Conservation (phyloP, 2,113 vertebrate species). For the Lepidothrix coronata region DNA sequence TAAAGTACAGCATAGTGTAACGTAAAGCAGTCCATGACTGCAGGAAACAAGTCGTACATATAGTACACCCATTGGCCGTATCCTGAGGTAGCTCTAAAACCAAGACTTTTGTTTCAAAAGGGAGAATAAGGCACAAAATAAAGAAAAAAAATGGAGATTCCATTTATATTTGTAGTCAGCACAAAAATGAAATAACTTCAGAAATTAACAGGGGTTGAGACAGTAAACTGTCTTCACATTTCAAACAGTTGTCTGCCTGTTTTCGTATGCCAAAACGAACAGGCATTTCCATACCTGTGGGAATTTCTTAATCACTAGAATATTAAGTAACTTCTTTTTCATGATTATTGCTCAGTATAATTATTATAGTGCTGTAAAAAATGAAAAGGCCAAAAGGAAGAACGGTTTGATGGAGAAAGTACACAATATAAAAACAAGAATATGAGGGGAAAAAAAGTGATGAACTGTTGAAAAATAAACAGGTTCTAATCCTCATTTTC, state of each 20-base stretch:
- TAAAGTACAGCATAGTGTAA: background rate
- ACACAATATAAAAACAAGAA: background rate
- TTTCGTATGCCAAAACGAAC: background rate
- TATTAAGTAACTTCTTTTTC: background rate
- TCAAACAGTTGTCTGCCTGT: background rate
- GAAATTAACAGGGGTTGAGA: background rate
- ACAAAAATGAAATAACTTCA: background rate
- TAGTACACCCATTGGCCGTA: background rate
- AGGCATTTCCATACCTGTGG: background rate
- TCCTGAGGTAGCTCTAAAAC: background rate
- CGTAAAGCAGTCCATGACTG: background rate
- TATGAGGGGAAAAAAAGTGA: background rate
- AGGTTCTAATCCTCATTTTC: background rate
- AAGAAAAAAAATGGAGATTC: background rate
- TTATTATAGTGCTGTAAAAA: background rate
- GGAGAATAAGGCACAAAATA: background rate
- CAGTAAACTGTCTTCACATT: background rate
- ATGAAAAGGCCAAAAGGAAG: background rate
- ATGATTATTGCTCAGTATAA: background rate
- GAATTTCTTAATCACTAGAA: background rate
- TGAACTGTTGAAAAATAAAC: fast-evolving
- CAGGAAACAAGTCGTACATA: background rate
- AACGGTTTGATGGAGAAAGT: background rate
- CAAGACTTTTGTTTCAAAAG: background rate
- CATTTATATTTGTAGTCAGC: background rate